These are phyloP conservation scores for Oryzias curvinotus DNA, from an alignment of 2,113 vertebrate species.

Conservation along the genomic window DNA sequence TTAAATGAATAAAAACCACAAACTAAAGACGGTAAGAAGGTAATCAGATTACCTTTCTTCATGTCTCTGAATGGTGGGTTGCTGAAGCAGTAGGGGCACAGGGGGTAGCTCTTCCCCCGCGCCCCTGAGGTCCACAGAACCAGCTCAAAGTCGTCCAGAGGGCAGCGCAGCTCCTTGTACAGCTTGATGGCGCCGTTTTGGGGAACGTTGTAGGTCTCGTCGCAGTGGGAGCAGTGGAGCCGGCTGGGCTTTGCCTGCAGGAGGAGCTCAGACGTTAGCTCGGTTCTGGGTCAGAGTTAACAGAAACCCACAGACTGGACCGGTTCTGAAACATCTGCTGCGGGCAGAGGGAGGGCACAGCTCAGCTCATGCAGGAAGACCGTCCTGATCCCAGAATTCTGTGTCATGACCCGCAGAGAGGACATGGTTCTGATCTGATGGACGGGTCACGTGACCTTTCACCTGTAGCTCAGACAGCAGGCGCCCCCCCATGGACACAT, in stretches of 20 bases:
- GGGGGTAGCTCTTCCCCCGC: constrained; percentile 92
- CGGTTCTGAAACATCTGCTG: neutral
- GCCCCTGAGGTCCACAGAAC: constrained; percentile 95
- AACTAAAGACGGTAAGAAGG: neutral
- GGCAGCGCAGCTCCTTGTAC: constrained; percentile 95
- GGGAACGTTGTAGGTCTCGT: constrained; percentile 95
- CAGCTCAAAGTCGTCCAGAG: constrained; percentile 94
- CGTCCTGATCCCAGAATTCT: too few species aligned
- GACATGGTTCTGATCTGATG: too few species aligned
- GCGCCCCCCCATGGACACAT: too few species aligned
- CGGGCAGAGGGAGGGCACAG: too few species aligned
- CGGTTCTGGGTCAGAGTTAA: too few species aligned
- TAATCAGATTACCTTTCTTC: constrained; percentile 87
- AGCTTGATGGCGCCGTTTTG: constrained; percentile 97
- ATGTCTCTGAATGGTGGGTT: constrained; percentile 96
- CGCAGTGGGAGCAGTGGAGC: constrained; percentile 96
- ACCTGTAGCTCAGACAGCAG: too few species aligned
- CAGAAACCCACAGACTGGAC: neutral
- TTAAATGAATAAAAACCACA: too few species aligned
- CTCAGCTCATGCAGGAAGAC: too few species aligned
- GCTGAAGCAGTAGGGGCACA: constrained; percentile 96
- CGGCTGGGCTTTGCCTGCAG: constrained; percentile 92
- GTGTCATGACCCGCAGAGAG: too few species aligned
- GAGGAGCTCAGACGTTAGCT: neutral
- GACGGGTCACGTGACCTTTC: too few species aligned